phyloP scores from a whole-genome alignment of 1,140 invertebrate species.

The Panagrolaimus sp. region DNA sequence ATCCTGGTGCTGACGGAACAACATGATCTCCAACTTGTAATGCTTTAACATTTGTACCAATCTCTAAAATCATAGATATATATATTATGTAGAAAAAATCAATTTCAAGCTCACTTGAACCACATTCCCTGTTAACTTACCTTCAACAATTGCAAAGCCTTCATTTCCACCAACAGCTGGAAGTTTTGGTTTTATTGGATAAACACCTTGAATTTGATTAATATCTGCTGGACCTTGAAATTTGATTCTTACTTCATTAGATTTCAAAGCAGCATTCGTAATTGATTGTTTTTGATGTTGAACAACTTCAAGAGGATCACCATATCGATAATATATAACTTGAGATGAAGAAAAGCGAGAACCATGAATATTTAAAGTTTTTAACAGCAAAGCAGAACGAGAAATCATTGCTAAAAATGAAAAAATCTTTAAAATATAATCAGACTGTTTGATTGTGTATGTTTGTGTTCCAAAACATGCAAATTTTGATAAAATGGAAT shows the following conservation, averaged over 20 bases:
- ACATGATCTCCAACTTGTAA: constrained; percentile 49
- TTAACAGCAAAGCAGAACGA: too few relatives aligned
- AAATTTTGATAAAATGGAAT: too few relatives aligned
- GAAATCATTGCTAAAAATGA: too few relatives aligned
- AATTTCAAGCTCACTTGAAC: too few relatives aligned
- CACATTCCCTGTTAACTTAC: too few relatives aligned
- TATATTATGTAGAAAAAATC: too few relatives aligned
- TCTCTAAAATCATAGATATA: too few relatives aligned
- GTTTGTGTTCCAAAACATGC: too few relatives aligned
- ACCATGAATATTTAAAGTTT: too few relatives aligned
- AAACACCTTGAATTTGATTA: constrained; percentile 84
- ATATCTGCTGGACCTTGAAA: constrained; percentile 87
- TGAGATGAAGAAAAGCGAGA: constrained; percentile 20
- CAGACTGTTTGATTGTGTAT: too few relatives aligned
- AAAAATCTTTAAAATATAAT: too few relatives aligned
- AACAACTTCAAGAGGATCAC: constrained; percentile 37
- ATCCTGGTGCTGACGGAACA: constrained; percentile 43
- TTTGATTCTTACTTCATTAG: constrained; percentile 31
- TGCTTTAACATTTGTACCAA: constrained; percentile 35
- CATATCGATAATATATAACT: constrained; percentile 33
- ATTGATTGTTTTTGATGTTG: constrained; percentile 20
- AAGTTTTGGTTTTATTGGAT: constrained; percentile 52
- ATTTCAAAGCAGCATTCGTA: neutral
- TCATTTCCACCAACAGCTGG: constrained; percentile 57
- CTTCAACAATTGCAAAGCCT: constrained; percentile 30